Conservation (phyloP, 1,140 invertebrate genomes). For the Elysia chlorotica region DNA sequence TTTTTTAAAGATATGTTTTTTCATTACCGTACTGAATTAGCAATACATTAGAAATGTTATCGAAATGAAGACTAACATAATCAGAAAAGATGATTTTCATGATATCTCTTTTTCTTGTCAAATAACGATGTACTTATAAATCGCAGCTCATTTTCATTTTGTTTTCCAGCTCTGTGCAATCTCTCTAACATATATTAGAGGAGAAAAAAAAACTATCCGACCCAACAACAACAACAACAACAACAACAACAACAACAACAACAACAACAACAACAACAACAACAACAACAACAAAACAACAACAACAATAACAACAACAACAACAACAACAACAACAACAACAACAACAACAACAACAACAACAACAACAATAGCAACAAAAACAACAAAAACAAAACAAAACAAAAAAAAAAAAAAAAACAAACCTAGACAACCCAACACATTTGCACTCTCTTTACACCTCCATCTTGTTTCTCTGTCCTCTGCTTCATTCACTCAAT, state of each 20-base stretch:
- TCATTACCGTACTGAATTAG: too few species aligned
- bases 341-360: background rate
- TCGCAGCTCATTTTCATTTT: too few species aligned
- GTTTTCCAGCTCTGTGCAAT: too few species aligned
- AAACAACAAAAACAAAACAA: background rate
- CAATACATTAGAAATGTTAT: too few species aligned
- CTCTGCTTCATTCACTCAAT: background rate
- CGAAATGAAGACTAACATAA: too few species aligned
- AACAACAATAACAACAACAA: slow-evolving; percentile 3
- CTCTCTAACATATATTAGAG: too few species aligned
- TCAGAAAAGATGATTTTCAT: too few species aligned
- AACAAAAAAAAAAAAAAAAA: slow-evolving; percentile 2
- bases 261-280: slow-evolving; percentile 2
- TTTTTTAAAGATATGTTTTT: too few species aligned
- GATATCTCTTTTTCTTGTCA: too few species aligned
- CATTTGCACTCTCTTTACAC: too few species aligned
- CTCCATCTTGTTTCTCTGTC: background rate
- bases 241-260: background rate
- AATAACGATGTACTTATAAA: too few species aligned
- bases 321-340: background rate
- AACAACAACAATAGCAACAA: background rate
- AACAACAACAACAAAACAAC: background rate
- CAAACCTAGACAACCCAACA: too few species aligned
- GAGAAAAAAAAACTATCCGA: background rate
- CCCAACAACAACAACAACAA: slow-evolving; percentile 4